These are phyloP conservation scores for Ricordea florida DNA, from an alignment of 92 coral and sea anemone species.

Conservation along the genomic window DNA sequence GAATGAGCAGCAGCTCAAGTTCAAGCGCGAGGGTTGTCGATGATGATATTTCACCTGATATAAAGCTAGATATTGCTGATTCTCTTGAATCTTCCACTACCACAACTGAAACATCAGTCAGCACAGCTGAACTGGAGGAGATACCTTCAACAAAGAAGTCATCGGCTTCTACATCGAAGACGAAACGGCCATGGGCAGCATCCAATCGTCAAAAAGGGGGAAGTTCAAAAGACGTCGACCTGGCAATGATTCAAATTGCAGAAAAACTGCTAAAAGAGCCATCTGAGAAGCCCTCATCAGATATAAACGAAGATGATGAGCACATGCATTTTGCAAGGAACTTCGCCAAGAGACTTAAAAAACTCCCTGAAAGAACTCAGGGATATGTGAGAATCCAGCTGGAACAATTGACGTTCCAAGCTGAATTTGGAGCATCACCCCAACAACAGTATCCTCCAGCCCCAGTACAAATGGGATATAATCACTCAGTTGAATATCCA, in stretches of 20 bases:
- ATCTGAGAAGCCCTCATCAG: conserved; percentile 10
- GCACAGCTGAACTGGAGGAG: conserved; percentile 24
- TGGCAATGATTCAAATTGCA: conserved; percentile 34
- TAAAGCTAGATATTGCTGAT: no score
- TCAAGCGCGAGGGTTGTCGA: conserved; percentile 4
- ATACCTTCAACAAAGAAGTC: conserved; percentile 10
- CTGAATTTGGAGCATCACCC: conserved; percentile 37
- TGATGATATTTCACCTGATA: no score
- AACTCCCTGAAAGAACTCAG: conserved; percentile 35
- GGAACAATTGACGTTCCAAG: conserved; percentile 41
- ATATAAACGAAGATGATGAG: conserved; percentile 21
- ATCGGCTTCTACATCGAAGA: conserved; percentile 33
- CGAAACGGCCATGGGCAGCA: conserved; percentile 41
- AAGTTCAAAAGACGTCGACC: conserved; percentile 22
- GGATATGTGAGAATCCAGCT: conserved; percentile 34
- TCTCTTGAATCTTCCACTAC: conserved; percentile 7
- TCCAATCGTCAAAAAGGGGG: conserved; percentile 22
- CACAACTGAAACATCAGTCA: conserved; percentile 17
- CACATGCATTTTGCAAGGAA: conserved; percentile 21
- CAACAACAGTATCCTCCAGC: conserved; percentile 6
- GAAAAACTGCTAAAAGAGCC: conserved; percentile 34
- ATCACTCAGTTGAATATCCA: conserved; percentile 4
- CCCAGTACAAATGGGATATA: conserved; percentile 42
- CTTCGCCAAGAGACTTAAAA: conserved; percentile 35
- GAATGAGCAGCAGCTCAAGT: neutral